phyloP scores from a whole-genome alignment of 92 coral and sea anemone genomes.

The Phymanthus crucifer region DNA sequence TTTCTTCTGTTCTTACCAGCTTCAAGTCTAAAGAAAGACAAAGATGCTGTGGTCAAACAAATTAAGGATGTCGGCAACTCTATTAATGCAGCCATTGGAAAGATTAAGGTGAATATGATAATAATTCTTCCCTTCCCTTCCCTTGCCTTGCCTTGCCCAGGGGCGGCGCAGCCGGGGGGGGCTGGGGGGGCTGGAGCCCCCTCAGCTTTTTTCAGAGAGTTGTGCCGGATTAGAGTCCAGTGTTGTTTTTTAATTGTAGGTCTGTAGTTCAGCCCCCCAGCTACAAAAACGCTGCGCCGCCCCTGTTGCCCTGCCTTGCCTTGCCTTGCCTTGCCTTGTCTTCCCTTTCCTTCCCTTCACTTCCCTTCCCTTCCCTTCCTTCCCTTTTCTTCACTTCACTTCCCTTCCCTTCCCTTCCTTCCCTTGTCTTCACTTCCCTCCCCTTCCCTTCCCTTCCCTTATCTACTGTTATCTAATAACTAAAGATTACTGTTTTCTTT shows the following conservation, averaged over 20 bases:
- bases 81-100: slow-evolving; percentile 61
- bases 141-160: not conserved
- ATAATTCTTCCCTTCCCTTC: not conserved
- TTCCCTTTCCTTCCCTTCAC: not conserved
- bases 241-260: too few relatives aligned
- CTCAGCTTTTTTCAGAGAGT: too few relatives aligned
- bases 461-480: too few relatives aligned
- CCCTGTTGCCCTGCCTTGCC: too few relatives aligned
- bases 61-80: slow-evolving; percentile 69
- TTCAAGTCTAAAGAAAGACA: slow-evolving; percentile 81
- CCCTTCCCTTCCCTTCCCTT: not conserved
- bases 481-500: not conserved
- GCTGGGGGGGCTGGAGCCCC: too few relatives aligned
- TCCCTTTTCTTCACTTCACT: too few relatives aligned
- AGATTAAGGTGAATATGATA: slow-evolving; percentile 69
- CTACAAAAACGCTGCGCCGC: too few relatives aligned
- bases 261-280: too few relatives aligned
- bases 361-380: not conserved
- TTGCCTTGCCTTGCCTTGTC: too few relatives aligned
- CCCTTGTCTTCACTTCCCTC: too few relatives aligned
- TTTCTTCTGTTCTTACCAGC: slow-evolving; percentile 36
- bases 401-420: not conserved
- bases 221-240: too few relatives aligned
- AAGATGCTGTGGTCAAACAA: slow-evolving; percentile 55
- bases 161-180: too few relatives aligned